Evolutionary conservation across 2,797 vertebrate species (phyloP).

Genomic region (Propithecus perrieri): DNA sequence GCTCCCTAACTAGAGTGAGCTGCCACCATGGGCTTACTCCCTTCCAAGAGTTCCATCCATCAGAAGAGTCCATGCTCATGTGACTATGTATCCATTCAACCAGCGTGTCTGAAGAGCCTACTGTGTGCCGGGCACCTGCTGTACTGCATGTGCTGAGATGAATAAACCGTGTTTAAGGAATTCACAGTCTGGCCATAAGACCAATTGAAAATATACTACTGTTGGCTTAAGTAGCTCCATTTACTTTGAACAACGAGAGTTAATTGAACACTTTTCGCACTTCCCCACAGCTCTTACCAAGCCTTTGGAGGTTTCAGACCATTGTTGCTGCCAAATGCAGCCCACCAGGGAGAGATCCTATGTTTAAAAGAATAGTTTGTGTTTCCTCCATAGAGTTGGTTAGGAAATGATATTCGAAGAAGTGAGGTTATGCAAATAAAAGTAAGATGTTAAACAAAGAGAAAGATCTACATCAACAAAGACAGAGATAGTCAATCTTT

Average conservation of each 20-base stretch:
- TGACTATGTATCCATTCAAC: not conserved
- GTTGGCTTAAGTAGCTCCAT: constrained; percentile 62
- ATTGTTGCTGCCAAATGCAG: constrained; percentile 63
- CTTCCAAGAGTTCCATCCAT: no score
- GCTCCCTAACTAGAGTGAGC: not conserved
- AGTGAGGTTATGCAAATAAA: constrained; percentile 34
- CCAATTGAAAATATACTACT: not conserved
- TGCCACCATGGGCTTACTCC: accelerated
- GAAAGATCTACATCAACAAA: not conserved
- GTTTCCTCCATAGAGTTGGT: constrained; percentile 40
- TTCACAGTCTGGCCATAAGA: not conserved
- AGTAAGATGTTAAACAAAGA: constrained; percentile 37
- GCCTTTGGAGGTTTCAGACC: constrained; percentile 51
- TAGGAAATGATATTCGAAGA: constrained; percentile 39
- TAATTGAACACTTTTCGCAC: constrained; percentile 62
- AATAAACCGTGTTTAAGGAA: not conserved
- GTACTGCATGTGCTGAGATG: not conserved
- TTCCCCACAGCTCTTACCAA: constrained; percentile 42
- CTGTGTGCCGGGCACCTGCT: accelerated
- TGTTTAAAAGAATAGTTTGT: constrained; percentile 54
- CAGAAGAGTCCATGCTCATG: accelerated
- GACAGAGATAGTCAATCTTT: accelerated
- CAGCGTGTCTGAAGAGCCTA: not conserved
- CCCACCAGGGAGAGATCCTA: constrained; percentile 65
- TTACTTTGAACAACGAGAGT: constrained; percentile 65